Evolutionary conservation across 2,888 invertebrate species (phyloP), one percentile per base, ranked within the genome.

Genomic region (Ypsolopha sequella): DNA sequence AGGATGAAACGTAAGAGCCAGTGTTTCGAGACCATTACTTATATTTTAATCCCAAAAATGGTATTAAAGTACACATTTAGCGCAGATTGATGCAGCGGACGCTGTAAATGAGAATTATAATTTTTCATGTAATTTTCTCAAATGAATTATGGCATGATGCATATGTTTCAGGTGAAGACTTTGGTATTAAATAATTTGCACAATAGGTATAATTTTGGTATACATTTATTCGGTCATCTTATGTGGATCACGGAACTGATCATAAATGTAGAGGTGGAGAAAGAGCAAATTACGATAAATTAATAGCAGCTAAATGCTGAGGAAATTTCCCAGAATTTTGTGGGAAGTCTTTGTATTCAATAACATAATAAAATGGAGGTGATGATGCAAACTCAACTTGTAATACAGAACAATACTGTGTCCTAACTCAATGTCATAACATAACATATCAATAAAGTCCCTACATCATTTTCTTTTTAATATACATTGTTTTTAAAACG

Each of bases 1-100:
- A 80, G 76, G 68, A 70, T 76, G 76, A 79, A 79, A 76, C 73
- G 76, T 78, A 82, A 81, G 80, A 85, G 81, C 81, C 80, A 76
- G 85, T 84, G 74, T 84, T 85, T 85, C 85, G 77, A 79, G 81
- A 79, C 77, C 86, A 86, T 85, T 81, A 85, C 82, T 85, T 82
- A 85, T 79, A 80, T 82, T 82, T 79, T 80, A 81, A 82, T 82
- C 76, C 73, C 72, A 71, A 80, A 81, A 82, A 76, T 72, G 68
- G 62, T 70, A 75, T 78, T 77, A 72, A 78, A 76, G 73, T 73
- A 68, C 74, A 78, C 72, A 72, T 71, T 82, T 80, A 77, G 74
- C 68, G 70, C 68, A 68, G 72, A 73, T 76, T 70, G 72, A 72
- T 69, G 74, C 67, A 73, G 68, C 72, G 63, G 62, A 56, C 64